Base-by-base conservation (phyloP, 2,113 vertebrate species). In the Trematomus loennbergii region DNA sequence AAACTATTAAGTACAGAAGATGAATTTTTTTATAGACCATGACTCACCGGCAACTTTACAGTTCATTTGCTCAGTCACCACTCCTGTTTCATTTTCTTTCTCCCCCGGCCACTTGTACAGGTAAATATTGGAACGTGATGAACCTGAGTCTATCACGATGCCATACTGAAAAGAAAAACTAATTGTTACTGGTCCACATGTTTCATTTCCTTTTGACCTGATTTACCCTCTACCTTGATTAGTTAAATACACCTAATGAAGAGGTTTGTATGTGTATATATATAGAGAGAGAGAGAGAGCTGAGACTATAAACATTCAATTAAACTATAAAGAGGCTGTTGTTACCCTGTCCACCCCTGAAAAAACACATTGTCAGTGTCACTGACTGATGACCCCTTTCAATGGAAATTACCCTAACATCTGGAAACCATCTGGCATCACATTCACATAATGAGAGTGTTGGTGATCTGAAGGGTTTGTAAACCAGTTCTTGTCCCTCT, bases 91-190 rank as follows among this genome's bases (percentile, higher is more conserved):
- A 57, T 99, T 99, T 84, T 97, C 92, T 89, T 99, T 99, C 83
- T 97, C 96, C 0, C 96, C 97, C 0, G 97, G 97, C 98, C 98
- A 99, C 81, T 97, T 88, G n/a, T 99, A 99, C 46, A 99, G 90
- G 0, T 97, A 97, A n/a, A 97, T 85, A 0, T 93, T 98, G 22
- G 98, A 99, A 15, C 96, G 95, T 59, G 98, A 97, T 3, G 98
- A 99, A n/a, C 97, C 98, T 0, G 97, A 96, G 58, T 99, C 98
- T 67, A 99, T 93, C 57, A 99, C 98, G 40, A 99, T 95, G 20
- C 98, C 98, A 64, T 97, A 98, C 97, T 99, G 81, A 36, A 80
- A 11, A 22, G 15, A 61, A 40, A 69, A 4, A 45, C 62, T 12
- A 71, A 11, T 5, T 49, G 13, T 64, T 25, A 50, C 7, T 54